Conservation (phyloP, 2,113 vertebrate genomes). For the Erpornis zantholeuca region DNA sequence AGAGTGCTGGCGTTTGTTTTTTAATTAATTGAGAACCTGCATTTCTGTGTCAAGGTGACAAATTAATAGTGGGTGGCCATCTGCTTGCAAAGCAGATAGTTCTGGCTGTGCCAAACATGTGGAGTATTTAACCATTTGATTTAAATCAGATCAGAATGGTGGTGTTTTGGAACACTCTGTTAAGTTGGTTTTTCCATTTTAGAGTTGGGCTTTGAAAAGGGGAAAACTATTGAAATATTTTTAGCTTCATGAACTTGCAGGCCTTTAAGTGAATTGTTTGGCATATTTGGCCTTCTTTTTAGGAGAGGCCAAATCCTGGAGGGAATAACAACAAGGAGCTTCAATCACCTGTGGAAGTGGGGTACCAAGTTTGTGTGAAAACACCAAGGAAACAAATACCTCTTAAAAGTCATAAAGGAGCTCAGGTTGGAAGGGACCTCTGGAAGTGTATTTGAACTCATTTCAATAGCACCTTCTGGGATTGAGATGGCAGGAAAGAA, state of each 20-base stretch:
- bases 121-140: neutral
- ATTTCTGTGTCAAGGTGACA: constrained; percentile 43
- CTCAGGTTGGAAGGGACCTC: neutral
- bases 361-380: neutral
- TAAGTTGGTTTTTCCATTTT: neutral
- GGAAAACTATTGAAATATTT: neutral
- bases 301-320: neutral
- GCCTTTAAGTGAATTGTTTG: neutral
- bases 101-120: neutral
- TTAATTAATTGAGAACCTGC: constrained; percentile 47
- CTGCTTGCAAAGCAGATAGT: constrained; percentile 16
- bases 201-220: neutral
- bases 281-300: neutral
- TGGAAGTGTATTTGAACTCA: neutral
- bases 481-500: constrained; percentile 61
- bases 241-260: neutral
- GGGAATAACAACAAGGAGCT: neutral
- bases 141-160: neutral
- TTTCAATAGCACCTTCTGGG: neutral
- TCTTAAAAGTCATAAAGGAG: neutral
- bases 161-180: neutral
- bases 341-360: neutral
- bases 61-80: constrained; percentile 34
- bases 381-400: neutral
- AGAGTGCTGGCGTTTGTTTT: neutral